Percentiles rank a stretch among this genome's conserved stretches.
These are phyloP conservation scores for Spilarctia lutea DNA, from an alignment of 2,888 invertebrate genomes.

Conservation along the genomic window DNA sequence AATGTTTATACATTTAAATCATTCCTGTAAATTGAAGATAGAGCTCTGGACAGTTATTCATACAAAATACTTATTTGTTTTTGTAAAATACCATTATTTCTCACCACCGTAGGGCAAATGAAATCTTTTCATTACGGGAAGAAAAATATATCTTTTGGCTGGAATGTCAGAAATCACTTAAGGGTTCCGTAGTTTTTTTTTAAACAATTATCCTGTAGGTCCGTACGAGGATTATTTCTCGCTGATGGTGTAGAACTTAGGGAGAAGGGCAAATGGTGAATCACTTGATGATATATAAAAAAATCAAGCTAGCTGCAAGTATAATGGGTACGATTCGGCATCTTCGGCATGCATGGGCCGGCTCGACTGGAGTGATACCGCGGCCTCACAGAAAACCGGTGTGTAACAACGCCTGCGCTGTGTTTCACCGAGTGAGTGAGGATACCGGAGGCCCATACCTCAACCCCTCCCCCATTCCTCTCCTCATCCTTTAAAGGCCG, in stretches of 20 bases:
- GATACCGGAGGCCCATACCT: no score
- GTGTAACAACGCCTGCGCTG: no score
- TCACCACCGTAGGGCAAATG: slow-evolving; percentile 20
- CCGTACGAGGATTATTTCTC: neutral
- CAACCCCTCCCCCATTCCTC: no score
- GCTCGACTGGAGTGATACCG: no score
- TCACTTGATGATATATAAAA: no score
- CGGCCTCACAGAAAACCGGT: no score
- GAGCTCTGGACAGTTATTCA: slow-evolving; percentile 6
- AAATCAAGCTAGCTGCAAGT: no score
- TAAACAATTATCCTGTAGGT: neutral
- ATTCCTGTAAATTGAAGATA: slow-evolving; percentile 13
- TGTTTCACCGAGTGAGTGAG: no score
- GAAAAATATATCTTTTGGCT: slow-evolving; percentile 19
- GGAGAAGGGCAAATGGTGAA: neutral
- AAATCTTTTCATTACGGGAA: slow-evolving; percentile 19
- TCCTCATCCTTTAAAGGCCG: no score
- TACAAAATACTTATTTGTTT: slow-evolving; percentile 35
- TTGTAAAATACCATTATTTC: slow-evolving; percentile 28
- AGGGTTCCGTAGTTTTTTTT: slow-evolving; percentile 30
- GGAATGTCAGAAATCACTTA: neutral
- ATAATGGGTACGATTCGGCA: no score
- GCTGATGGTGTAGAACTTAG: neutral
- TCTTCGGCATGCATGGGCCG: no score
- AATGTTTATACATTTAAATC: neutral